Evolutionary conservation across 1,140 invertebrate species (phyloP).

Genomic region (Hylyphantes graminicola): DNA sequence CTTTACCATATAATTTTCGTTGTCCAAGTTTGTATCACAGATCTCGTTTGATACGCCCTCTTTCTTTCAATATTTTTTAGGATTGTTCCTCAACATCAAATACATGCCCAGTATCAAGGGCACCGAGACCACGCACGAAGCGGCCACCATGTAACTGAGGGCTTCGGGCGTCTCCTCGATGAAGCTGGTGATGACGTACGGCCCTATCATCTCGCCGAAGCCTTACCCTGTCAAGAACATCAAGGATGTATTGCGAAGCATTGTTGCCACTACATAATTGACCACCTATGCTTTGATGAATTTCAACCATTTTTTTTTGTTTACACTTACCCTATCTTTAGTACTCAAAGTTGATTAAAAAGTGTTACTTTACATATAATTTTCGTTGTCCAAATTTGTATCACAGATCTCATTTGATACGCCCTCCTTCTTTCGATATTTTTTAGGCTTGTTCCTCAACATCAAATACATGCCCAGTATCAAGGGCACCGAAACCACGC

Average conservation of each 20-base stretch:
- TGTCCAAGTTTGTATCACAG: background rate
- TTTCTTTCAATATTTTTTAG: slow-evolving; percentile 1
- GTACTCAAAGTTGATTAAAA: no score
- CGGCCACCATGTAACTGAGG: slow-evolving; percentile 67
- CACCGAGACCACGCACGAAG: slow-evolving; percentile 61
- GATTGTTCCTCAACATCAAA: background rate
- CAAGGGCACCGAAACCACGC: slow-evolving; percentile 53
- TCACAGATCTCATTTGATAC: no score
- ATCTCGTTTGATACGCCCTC: background rate
- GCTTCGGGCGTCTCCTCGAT: slow-evolving; percentile 65
- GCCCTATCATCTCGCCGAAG: slow-evolving; percentile 70
- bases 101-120: slow-evolving; percentile 64
- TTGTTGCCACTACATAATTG: no score
- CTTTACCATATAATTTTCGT: no score
- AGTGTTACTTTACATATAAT: no score
- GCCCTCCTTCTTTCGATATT: background rate
- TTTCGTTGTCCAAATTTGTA: no score
- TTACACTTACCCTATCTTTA: no score
- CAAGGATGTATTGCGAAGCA: no score
- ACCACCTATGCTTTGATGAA: no score
- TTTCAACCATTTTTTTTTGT: no score
- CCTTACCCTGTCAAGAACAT: slow-evolving; percentile 69
- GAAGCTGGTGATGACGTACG: slow-evolving; percentile 66
- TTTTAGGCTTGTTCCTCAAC: no score
- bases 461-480: no score